phyloP scores from a whole-genome alignment of 2,113 vertebrate genomes.

The Taurulus bubalis region DNA sequence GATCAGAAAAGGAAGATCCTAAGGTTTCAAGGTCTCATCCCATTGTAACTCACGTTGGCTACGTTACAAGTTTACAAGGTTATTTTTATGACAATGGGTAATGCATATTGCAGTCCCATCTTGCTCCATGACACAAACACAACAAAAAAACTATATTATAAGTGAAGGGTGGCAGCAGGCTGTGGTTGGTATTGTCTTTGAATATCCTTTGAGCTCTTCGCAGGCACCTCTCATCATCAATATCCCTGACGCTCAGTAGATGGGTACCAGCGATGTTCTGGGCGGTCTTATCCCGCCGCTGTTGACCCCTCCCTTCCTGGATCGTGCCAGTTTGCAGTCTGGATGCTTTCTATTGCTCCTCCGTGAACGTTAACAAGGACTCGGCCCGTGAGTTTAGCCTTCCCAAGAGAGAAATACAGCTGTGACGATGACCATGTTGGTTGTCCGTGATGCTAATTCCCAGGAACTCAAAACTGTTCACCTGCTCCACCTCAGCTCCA shows the following conservation, averaged over 20 bases:
- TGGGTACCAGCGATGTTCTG: neutral
- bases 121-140: no score
- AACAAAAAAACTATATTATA: neutral
- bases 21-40: neutral
- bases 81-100: neutral
- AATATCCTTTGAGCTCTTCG: neutral
- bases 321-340: neutral
- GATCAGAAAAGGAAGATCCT: neutral
- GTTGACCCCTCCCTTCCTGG: neutral
- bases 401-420: neutral
- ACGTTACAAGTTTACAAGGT: neutral
- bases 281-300: neutral
- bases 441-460: neutral
- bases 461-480: neutral
- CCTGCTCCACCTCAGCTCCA: neutral
- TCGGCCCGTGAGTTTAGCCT: neutral
- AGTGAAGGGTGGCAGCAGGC: neutral
- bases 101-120: no score
- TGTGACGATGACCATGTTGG: neutral
- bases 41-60: neutral
- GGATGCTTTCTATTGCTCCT: neutral
- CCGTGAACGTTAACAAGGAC: neutral
- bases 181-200: neutral
- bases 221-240: neutral
- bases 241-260: neutral